These are phyloP conservation scores for Charadrius vociferus DNA, from an alignment of 2,113 vertebrate species.

Conservation along the genomic window DNA sequence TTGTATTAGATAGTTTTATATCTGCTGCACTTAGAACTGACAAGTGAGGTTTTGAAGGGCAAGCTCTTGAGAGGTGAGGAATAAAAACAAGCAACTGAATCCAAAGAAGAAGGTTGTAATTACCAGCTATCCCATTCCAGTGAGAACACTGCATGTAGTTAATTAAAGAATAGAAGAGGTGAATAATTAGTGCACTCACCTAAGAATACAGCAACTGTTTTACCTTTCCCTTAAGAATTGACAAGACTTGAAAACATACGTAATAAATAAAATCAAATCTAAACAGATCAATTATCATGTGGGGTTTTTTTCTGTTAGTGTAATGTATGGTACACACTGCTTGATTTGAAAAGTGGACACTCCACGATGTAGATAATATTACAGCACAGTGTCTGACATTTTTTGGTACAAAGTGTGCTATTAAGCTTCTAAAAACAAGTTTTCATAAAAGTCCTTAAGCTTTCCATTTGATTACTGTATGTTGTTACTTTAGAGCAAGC, in stretches of 20 bases:
- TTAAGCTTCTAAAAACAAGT: slow-evolving; percentile 15
- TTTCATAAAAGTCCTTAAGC: slow-evolving; percentile 58
- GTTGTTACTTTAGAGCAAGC: slow-evolving; percentile 42
- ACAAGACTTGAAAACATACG: slow-evolving; percentile 68
- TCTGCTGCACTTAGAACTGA: slow-evolving; percentile 48
- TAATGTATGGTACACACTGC: slow-evolving; percentile 27
- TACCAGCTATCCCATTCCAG: slow-evolving; percentile 17
- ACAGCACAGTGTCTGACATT: slow-evolving; percentile 78
- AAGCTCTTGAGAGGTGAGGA: slow-evolving; percentile 43
- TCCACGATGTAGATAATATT: slow-evolving; percentile 43
- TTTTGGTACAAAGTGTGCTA: slow-evolving; percentile 80
- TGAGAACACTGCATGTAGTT: slow-evolving; percentile 57
- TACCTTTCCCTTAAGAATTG: slow-evolving; percentile 67
- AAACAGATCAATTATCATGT: slow-evolving; percentile 50
- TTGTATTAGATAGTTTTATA: background rate
- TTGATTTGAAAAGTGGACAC: slow-evolving; percentile 56
- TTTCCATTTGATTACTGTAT: slow-evolving; percentile 46
- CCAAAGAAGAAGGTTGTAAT: background rate
- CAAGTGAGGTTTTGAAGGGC: background rate
- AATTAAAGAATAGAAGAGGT: slow-evolving; percentile 17
- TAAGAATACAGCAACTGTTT: slow-evolving; percentile 68
- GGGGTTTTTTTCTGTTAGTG: background rate
- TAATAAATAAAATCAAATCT: slow-evolving; percentile 72
- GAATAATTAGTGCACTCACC: slow-evolving; percentile 63
- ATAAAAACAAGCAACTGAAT: slow-evolving; percentile 56